Evolutionary conservation across 2,113 vertebrate genomes (phyloP), one percentile per base, ranked within the genome.

Genomic region (Dipodomys spectabilis): DNA sequence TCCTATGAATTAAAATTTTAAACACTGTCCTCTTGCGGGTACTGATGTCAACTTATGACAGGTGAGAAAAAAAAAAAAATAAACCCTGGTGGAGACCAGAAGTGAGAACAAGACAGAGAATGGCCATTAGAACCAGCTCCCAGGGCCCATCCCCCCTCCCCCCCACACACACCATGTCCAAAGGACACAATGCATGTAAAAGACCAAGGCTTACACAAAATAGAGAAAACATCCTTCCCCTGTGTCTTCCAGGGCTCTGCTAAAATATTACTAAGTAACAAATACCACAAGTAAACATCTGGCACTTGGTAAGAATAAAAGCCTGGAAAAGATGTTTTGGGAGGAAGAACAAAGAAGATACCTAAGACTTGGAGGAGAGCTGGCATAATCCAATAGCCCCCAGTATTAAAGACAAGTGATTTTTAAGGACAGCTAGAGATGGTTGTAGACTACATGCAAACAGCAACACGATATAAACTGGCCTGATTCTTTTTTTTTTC

Each of bases 281-380:
- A 68, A 25, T 10, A 62, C 13, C 9, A 13, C 32, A 9, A 35
- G 44, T 12, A 62, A 22, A 30, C 19, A 93, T 15, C 15, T 35
- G 6, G 19, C 6, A 5, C 1, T 19, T 10, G 19, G 23, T 22
- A 7, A 3, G 15, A 7, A 1, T 68, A 20, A 64, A 9, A 72
- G 1, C 16, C 39, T 74, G 1, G 62, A 4, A 45, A 84, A 60
- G 62, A 35, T 28, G 2, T 5, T 82, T 19, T 78, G 9, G 15
- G 49, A 93, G 64, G 44, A 79, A 62, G 23, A 86, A 1, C 65
- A 30, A n/a, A 82, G 19, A 68, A 12, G 64, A 67, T 35, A 49
- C 0, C 20, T 23, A 35, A 25, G 30, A 35, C 19, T 82, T 71
- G 28, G 25, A 13, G 1, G 20, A 69, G 25, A 35, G 60, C 25